Conservation (phyloP, 1,140 invertebrate species). For the Temnothorax longispinosus region DNA sequence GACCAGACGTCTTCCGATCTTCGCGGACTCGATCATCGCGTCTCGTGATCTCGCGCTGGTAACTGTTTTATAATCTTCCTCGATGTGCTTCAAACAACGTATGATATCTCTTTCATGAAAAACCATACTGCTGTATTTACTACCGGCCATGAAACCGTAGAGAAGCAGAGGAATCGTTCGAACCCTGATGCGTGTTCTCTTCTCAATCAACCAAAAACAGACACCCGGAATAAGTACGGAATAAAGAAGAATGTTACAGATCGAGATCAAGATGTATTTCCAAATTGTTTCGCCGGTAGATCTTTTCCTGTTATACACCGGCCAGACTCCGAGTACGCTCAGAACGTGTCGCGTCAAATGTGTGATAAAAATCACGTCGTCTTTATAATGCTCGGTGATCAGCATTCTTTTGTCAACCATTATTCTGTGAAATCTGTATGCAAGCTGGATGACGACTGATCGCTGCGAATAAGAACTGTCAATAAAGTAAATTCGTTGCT, state of each 20-base stretch:
- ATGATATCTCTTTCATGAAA: constrained; percentile 65
- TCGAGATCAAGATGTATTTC: not conserved
- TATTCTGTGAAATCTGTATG: not conserved
- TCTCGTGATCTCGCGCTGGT: constrained; percentile 13
- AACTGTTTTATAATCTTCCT: constrained; percentile 71
- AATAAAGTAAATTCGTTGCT: not conserved
- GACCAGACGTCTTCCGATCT: constrained; percentile 68
- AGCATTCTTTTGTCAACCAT: not conserved
- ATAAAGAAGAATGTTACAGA: not conserved
- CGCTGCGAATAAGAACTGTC: not conserved
- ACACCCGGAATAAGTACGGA: constrained; percentile 19
- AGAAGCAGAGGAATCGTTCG: constrained; percentile 68
- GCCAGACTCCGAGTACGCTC: constrained; percentile 36
- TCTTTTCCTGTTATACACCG: not conserved
- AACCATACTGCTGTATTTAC: constrained; percentile 73
- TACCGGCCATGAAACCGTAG: constrained; percentile 71
- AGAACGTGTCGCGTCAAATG: constrained; percentile 21
- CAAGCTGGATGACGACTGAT: constrained; percentile 15
- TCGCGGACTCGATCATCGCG: constrained; percentile 69
- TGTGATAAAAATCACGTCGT: constrained; percentile 22
- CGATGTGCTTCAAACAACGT: constrained; percentile 73
- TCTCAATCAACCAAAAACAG: constrained; percentile 1
- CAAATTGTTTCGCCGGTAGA: not conserved
- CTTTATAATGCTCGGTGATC: not conserved
- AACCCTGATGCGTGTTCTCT: constrained; percentile 30